phyloP scores from a whole-genome alignment of 2,797 vertebrate genomes.

The Setipinna tenuifilis region DNA sequence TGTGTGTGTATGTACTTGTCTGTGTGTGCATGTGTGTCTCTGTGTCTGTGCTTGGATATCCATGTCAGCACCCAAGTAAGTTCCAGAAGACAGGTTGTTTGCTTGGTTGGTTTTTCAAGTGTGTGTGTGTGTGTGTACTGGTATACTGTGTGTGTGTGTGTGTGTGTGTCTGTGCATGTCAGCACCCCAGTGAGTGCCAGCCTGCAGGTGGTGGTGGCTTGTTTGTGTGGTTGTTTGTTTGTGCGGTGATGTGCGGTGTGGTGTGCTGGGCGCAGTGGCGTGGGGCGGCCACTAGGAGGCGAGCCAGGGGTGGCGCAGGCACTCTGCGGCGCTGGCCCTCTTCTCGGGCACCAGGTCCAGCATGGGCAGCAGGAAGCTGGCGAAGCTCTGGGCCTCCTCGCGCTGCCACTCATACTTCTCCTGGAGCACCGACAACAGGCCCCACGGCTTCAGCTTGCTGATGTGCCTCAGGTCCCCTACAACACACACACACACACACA shows the following conservation, averaged over 20 bases:
- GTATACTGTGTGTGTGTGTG: conserved; percentile 33
- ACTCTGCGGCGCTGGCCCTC: conserved; percentile 91
- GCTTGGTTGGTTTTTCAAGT: too few species aligned
- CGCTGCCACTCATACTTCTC: conserved; percentile 97
- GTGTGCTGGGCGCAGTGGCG: conserved; percentile 33
- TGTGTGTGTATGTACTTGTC: not conserved
- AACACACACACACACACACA: conserved; percentile 22
- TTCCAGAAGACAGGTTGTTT: not conserved
- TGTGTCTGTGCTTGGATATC: conserved; percentile 24
- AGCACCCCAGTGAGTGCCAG: not conserved
- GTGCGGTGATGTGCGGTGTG: not conserved
- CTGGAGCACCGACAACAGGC: conserved; percentile 89
- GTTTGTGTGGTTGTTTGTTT: too few species aligned
- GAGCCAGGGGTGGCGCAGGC: conserved; percentile 93
- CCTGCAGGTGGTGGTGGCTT: not conserved
- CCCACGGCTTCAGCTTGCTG: conserved; percentile 98
- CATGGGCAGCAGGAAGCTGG: conserved; percentile 95
- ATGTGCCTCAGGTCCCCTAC: conserved; percentile 94
- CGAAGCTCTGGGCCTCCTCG: conserved; percentile 90
- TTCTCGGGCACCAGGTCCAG: conserved; percentile 94
- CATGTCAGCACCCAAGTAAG: not conserved
- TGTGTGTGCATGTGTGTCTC: conserved; percentile 30
- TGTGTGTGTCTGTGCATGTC: not conserved
- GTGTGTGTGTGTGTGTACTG: too few species aligned
- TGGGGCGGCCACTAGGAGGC: conserved; percentile 75